Evolutionary conservation across 2,888 invertebrate species (phyloP), one percentile per base, ranked within the genome.

Genomic region (Tenthredo notha): DNA sequence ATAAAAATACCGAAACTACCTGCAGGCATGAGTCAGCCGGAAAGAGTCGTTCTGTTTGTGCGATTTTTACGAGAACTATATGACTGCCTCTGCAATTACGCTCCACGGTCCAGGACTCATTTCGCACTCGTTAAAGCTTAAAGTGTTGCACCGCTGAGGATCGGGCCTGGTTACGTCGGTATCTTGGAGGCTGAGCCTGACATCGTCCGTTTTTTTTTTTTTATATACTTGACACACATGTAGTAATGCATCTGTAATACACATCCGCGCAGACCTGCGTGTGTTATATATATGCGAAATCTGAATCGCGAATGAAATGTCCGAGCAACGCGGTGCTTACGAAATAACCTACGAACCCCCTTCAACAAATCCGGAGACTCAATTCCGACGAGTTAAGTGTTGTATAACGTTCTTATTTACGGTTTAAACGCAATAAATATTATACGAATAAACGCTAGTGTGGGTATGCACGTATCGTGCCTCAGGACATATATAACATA

Each of bases 1-100:
- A 47, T 18, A 29, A 83, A 67, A 83, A 47, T 47, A 25, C 33
- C 18, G n/a, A 4, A 9, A 47, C 47, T 47, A 18, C 9, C 1
- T 4, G 33, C 33, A 25, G 67, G 33, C 29, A 67, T 83, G 83
- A 83, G 67, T 83, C 83, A 70, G 80, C 80, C 80, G 80, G 83
- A 83, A 70, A 83, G 43, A 70, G 47, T 67, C 21, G 67, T 83
- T 65, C 47, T 18, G 77, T 78, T 25, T 50, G 84, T 61, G 65
- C 37, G 65, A 87, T 86, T 33, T 88, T 88, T 85, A 86, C 84
- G 86, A 85, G 84, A 78, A 84, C 54, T 84, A 50, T 85, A 80
- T 83, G 85, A 86, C 86, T 86, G 84, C 85, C 87, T 86, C 84
- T 84, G 85, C 88, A 86, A 88, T 88, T 88, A 88, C 86, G 84